Evolutionary conservation across 37 sponge, comb jelly and placozoan genomes (phyloP), one percentile per base, ranked within the genome.

Genomic region (Agelas oroides): DNA sequence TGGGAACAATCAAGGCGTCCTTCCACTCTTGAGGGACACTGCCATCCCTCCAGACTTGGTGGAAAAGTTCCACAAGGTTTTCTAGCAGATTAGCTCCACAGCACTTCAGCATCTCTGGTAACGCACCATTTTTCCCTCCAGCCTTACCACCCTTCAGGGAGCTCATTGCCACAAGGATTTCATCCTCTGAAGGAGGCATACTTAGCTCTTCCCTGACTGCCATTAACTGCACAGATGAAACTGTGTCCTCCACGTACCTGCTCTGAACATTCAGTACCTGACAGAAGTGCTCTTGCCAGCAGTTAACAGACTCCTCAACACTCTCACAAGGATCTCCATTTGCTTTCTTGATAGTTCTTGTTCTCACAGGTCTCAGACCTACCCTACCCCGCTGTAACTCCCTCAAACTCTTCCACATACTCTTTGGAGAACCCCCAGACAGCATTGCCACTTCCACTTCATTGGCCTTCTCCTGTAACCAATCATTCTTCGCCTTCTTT

Each of bases 131-230:
- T 24, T 71, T 81, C 35, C 82, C 82, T 28, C 82, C 82, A 71
- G 82, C 82, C 72, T 81, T 81, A 52, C 60, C 59, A 23, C 80
- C 80, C 36, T 65, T 79, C 23, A 79, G 65, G 80, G 53, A 41
- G 67, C 53, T 40, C 65, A 79, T 11, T 65, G 80, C 65, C 25
- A 23, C 80, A 65, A 65, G 53, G 54, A 79, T 25, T 79, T 79
- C 80, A 79, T 65, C 80, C 53, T 13, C 39, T 79, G 80, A 18
- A 79, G 78, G 78, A 32, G 78, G 60, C 63, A 11, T 40, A 21
- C 66, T 37, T 65, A 79, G 65, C 12, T 79, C 66, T 65, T 77
- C 63, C 25, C 78, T 77, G n/a, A 77, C 64, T 61, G 60, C 35
- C 14, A 32, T 13, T 65, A 23, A 40, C 66, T 79, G 67, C 25